Evolutionary conservation across 2,888 invertebrate genomes (phyloP), one percentile per base, ranked within the genome.

Genomic region (Apoda limacodes): DNA sequence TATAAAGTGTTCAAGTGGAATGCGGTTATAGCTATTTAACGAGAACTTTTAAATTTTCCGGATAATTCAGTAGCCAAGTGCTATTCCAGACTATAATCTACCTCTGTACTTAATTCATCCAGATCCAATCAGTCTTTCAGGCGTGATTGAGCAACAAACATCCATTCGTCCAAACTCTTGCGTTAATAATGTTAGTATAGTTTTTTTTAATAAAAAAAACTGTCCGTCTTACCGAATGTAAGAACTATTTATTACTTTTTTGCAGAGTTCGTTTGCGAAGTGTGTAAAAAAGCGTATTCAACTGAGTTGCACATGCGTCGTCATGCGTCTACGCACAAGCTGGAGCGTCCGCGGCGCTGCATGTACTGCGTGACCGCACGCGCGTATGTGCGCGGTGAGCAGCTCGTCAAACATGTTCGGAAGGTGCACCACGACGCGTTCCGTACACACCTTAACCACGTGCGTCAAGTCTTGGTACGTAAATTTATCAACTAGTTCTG

Each of bases 311-410:
- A 88, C 33, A 68, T 90, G 50, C 87, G 86, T 44, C 85, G 88
- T 10, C 91, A 91, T 64, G 68, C 87, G 57, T 65, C 84, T 42
- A 89, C 88, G 32, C 91, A 91, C 62, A 83, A 86, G 43, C 82
- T 88, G 65, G 90, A 91, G 60, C 85, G 85, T 30, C 89, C 91
- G 30, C 86, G 89, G 28, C 87, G 87, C 42, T 91, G 91, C 60
- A 87, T 89, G 55, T 88, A 89, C 64, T 91, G 91, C 66, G 68
- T 74, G 53, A 45, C 58, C 42, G 67, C 75, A 55, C 84, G 90
- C 33, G 90, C 90, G 2, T 91, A 91, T 67, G 89, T 90, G 45
- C 85, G 91, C 41, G 89, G 89, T 52, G 89, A 90, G 66, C 90
- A 90, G 61, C 80, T 91, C 13, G 82, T 90, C 60, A 82, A 90